Base-by-base conservation (phyloP, 2,797 vertebrate species). In the Melopsittacus undulatus region DNA sequence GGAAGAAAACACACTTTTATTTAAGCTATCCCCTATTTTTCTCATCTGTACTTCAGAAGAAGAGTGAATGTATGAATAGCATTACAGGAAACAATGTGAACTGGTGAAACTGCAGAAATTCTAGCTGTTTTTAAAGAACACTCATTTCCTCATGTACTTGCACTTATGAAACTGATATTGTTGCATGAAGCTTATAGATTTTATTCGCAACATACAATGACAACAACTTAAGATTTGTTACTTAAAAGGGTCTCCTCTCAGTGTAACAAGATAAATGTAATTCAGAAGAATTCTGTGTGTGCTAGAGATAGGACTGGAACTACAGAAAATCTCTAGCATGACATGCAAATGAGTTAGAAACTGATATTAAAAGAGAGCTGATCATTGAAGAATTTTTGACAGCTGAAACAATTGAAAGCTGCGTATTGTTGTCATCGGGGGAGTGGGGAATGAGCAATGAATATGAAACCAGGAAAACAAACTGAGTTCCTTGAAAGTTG, bases 11-110 rank as follows among this genome's bases (percentile, higher is more conserved):
- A 32, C 3, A 45, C 2, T 42, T 83, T 42, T 51, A 1, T 61
- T 76, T 62, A 43, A 16, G 9, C 11, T 56, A 62, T 70, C 10
- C 3, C 24, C 4, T 70, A 4, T 26, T 36, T 52, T 63, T 64
- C 68, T 48, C 4, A 46, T 40, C 20, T 72, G n/a, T 18, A 36
- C 6, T 75, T 68, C 29, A 59, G 34, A 82, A 57, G 23, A 82
- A 57, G 22, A 4, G 7, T 40, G 10, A 87, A 61, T 1, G 0
- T 22, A 30, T 20, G 30, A 66, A 30, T 46, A 36, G 7, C 2
- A 14, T 32, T 48, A 42, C 16, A 59, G 27, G 11, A 90, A 94
- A 83, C 22, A 74, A 72, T 20, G 3, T 36, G 20, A 73, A 45
- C 22, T 12, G 21, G 8, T 51, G 36, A 86, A 91, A 69, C 8